Conservation (phyloP, 2,888 invertebrate genomes). For the Abscondita cerata region DNA sequence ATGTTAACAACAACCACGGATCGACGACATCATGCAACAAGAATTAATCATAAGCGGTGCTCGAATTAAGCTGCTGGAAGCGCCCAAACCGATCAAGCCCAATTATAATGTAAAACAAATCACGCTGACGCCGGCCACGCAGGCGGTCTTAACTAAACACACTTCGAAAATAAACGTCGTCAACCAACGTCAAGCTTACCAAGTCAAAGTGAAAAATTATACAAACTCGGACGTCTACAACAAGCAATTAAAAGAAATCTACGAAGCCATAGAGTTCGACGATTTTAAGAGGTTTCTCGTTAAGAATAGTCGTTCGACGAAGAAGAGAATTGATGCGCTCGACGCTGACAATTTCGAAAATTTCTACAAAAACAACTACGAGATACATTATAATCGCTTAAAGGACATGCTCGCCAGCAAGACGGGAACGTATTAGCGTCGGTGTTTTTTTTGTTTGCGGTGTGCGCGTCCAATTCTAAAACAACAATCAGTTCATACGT, state of each 20-base stretch:
- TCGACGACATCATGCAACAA: not conserved
- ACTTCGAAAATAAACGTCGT: constrained; percentile 8
- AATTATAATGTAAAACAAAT: constrained; percentile 29
- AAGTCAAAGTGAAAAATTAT: constrained; percentile 52
- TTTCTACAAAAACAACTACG: constrained; percentile 38
- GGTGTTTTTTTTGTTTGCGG: constrained; percentile 17
- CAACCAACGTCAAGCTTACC: constrained; percentile 22
- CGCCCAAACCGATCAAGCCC: constrained; percentile 22
- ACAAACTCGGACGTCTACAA: constrained; percentile 44
- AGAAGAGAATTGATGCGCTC: constrained; percentile 13
- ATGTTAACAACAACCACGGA: too few relatives aligned
- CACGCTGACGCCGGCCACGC: constrained; percentile 7
- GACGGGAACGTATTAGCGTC: too few relatives aligned
- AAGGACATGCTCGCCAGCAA: too few relatives aligned
- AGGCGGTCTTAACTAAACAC: not conserved
- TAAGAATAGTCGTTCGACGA: constrained; percentile 18
- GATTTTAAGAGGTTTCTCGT: constrained; percentile 70
- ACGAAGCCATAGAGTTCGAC: constrained; percentile 67
- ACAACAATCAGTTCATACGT: constrained; percentile 21
- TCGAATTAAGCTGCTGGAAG: constrained; percentile 22
- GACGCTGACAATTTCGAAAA: constrained; percentile 27
- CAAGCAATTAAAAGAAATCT: constrained; percentile 61
- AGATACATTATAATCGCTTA: constrained; percentile 29
- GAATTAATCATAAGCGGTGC: constrained; percentile 23
- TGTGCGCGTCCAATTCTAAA: constrained; percentile 30